Evolutionary conservation across 2,113 vertebrate species (phyloP).

Genomic region (Paralichthys olivaceus): DNA sequence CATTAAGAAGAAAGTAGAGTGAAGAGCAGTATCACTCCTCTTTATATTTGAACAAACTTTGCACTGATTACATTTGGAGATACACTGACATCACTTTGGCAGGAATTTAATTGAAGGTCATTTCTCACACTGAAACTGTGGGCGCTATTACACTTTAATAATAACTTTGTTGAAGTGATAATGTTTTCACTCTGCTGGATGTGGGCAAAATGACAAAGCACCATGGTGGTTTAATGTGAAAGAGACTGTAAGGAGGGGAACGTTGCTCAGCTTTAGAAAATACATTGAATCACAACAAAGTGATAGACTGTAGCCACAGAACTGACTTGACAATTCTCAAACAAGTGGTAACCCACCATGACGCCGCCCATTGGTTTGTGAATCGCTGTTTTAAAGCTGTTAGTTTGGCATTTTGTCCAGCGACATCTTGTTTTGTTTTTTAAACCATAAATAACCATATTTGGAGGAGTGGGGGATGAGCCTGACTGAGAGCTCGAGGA

Average conservation of each 20-base stretch:
- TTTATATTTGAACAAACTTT: slow-evolving; percentile 50
- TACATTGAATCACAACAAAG: slow-evolving; percentile 3
- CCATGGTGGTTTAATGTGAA: not conserved
- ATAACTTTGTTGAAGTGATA: slow-evolving; percentile 21
- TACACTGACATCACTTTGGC: slow-evolving; percentile 30
- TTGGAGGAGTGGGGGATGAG: too few species aligned
- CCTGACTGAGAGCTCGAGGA: too few species aligned
- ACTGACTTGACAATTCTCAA: not conserved
- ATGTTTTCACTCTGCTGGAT: slow-evolving; percentile 31
- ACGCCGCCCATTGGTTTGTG: too few species aligned
- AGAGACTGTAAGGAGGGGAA: not conserved
- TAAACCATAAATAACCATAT: too few species aligned
- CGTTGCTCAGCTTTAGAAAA: slow-evolving; percentile 14
- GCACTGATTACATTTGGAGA: slow-evolving; percentile 50
- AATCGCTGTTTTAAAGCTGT: too few species aligned
- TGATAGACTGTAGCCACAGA: slow-evolving; percentile 15
- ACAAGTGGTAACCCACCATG: too few species aligned
- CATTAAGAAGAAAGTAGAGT: slow-evolving; percentile 43
- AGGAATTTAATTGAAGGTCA: slow-evolving; percentile 57
- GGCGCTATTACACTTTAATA: slow-evolving; percentile 9
- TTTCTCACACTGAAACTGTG: slow-evolving; percentile 24
- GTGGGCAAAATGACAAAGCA: slow-evolving; percentile 30
- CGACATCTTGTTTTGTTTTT: too few species aligned
- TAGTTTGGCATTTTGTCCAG: too few species aligned
- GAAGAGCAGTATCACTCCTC: slow-evolving; percentile 26